Conservation (phyloP, 1,140 invertebrate species). For the Oedothorax gibbosus region DNA sequence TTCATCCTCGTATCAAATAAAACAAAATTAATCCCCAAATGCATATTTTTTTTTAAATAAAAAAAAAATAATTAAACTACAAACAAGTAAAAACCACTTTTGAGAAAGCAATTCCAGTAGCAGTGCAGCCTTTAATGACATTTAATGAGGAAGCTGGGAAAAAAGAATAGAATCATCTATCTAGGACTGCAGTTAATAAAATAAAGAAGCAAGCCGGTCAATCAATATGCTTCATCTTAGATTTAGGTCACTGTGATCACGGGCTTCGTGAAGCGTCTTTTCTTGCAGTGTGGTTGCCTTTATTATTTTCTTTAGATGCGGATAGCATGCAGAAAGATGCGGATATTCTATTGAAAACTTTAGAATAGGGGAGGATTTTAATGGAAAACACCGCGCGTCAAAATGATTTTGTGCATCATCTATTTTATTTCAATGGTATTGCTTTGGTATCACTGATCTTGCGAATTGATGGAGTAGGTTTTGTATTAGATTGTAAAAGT, state of each 20-base stretch:
- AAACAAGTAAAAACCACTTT: background rate
- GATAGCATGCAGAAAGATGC: no score
- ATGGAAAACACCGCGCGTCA: no score
- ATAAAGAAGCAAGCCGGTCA: conserved; percentile 38
- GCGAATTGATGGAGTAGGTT: no score
- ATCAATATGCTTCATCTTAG: conserved; percentile 55
- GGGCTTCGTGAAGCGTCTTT: conserved; percentile 35
- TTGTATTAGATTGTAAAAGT: no score
- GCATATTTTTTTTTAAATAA: background rate
- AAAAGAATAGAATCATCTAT: conserved; percentile 16
- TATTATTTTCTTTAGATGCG: conserved; percentile 19
- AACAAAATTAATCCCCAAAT: no score
- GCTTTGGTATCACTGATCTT: no score
- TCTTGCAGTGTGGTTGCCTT: background rate
- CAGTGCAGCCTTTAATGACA: conserved; percentile 1
- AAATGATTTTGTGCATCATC: no score
- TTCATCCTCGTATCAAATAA: no score
- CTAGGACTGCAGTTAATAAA: conserved; percentile 18
- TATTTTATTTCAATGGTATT: no score
- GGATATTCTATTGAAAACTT: no score
- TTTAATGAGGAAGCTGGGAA: conserved; percentile 34
- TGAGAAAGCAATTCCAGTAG: conserved; percentile 14
- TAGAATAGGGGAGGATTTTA: no score
- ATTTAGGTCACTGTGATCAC: conserved; percentile 56
- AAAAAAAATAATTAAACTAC: background rate